Base-by-base conservation (phyloP, 2,888 invertebrate species). In the Xestia c-nigrum region DNA sequence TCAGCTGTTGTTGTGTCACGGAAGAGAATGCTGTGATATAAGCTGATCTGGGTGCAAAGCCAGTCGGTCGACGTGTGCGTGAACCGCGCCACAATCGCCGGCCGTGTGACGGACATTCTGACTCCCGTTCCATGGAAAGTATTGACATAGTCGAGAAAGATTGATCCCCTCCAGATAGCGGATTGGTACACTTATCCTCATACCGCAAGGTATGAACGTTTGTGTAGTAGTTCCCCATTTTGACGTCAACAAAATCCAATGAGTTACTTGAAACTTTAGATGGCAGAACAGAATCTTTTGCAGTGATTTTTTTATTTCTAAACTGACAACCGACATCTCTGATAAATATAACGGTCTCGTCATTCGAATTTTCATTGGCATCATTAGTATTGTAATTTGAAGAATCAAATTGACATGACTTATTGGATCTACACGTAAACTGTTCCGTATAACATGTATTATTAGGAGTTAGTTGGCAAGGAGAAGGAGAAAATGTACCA, bases 261-360 rank as follows among this genome's bases (percentile, higher is more conserved):
- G 92, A 93, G 19, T 88, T 88, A 79, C 92, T 94, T 4, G 94
- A 95, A 55, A 85, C 85, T 85, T 93, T 93, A 10, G 91, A 88
- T 67, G 90, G 90, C 46, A 90, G 74, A 43, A 89, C 21, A 47
- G 92, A 92, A 76, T 90, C 90, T 73, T 88, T 90, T 1, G 89
- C 90, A 5, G 89, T 87, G 80, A 79, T 85, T 21, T 50, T 87
- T 87, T 92, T 94, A 75, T 90, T 91, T 80, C 91, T 88, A 83
- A 95, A 96, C 82, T 96, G 96, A 84, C 96, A 96, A 10, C 96
- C 96, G 14, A 96, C 96, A 81, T 96, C 96, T 88, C 96, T 93
- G 55, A 96, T 94, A 77, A 93, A 96, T 80, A 96, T 89, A 21
- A 96, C 89, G 3, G 90, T 91, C 50, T 94, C 93, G 24, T 88